A percentile compares a stretch with the other conserved stretches of the same genome.
These are phyloP conservation scores for Antheraea assamensis DNA, from an alignment of 2,888 invertebrate species.

Conservation along the genomic window DNA sequence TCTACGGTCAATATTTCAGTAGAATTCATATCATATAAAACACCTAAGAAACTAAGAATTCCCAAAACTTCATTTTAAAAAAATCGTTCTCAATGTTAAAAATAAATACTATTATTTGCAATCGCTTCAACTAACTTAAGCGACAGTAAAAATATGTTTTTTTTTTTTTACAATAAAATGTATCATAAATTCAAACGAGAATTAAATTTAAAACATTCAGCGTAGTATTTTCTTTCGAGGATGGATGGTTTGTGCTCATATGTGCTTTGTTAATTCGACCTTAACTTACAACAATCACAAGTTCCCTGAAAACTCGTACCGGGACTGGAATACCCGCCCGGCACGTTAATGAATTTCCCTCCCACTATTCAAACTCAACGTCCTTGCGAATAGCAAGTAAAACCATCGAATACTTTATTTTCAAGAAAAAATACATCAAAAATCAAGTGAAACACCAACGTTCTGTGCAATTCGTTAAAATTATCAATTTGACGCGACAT, in stretches of 20 bases:
- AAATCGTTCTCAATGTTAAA: constrained; percentile 65
- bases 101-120: constrained; percentile 79
- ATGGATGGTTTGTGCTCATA: constrained; percentile 81
- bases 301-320: constrained; percentile 42
- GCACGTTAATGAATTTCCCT: constrained; percentile 58
- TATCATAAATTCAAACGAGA: constrained; percentile 82
- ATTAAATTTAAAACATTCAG: constrained; percentile 77
- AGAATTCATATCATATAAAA: constrained; percentile 71
- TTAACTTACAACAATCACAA: constrained; percentile 77
- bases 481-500: constrained; percentile 61
- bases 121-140: constrained; percentile 80
- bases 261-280: constrained; percentile 75
- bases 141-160: constrained; percentile 76
- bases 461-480: constrained; percentile 80
- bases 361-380: constrained; percentile 66
- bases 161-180: constrained; percentile 79
- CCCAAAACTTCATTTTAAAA: constrained; percentile 64
- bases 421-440: constrained; percentile 78
- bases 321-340: constrained; percentile 30
- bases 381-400: constrained; percentile 73
- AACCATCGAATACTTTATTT: constrained; percentile 73
- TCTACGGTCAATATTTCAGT: constrained; percentile 60
- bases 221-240: constrained; percentile 71
- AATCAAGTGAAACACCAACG: constrained; percentile 80
- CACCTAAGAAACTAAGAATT: constrained; percentile 63